phyloP scores from a whole-genome alignment of 2,888 invertebrate genomes.

The Argynnis bischoffii region DNA sequence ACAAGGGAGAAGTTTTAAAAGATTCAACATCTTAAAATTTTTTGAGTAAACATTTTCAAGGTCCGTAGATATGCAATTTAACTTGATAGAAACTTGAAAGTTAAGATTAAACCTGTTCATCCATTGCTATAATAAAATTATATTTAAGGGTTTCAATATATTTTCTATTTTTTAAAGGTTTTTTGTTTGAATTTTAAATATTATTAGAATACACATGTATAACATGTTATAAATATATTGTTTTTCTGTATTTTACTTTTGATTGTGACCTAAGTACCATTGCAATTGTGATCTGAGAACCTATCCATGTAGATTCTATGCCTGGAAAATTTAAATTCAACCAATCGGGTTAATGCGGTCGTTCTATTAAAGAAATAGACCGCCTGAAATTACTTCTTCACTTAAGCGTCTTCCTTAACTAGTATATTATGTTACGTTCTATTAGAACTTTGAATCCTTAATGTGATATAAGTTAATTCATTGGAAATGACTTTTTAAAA shows the following conservation, averaged over 20 bases:
- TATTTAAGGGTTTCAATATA: too few relatives aligned
- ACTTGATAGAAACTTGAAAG: conserved; percentile 31
- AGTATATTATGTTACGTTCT: conserved; percentile 13
- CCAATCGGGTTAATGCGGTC: conserved; percentile 24
- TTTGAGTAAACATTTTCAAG: conserved; percentile 29
- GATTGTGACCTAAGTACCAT: not conserved
- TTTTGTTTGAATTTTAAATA: too few relatives aligned
- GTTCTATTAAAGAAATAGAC: conserved; percentile 33
- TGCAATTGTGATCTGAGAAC: not conserved
- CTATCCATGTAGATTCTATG: not conserved
- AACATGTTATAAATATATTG: not conserved
- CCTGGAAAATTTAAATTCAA: conserved; percentile 24
- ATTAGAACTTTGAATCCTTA: too few relatives aligned
- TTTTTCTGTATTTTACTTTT: not conserved
- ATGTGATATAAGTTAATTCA: too few relatives aligned
- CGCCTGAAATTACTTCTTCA: conserved; percentile 31
- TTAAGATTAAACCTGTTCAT: conserved; percentile 2
- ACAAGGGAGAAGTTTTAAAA: conserved; percentile 27
- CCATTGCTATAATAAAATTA: not conserved
- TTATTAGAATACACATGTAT: too few relatives aligned
- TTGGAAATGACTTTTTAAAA: too few relatives aligned
- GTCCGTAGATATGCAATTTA: conserved; percentile 33
- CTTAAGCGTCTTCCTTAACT: conserved; percentile 32
- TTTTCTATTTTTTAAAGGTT: too few relatives aligned
- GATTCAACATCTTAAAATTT: conserved; percentile 30